Evolutionary conservation across 2,888 invertebrate species (phyloP), one percentile per base, ranked within the genome.

Genomic region (Nesidiocoris tenuis): DNA sequence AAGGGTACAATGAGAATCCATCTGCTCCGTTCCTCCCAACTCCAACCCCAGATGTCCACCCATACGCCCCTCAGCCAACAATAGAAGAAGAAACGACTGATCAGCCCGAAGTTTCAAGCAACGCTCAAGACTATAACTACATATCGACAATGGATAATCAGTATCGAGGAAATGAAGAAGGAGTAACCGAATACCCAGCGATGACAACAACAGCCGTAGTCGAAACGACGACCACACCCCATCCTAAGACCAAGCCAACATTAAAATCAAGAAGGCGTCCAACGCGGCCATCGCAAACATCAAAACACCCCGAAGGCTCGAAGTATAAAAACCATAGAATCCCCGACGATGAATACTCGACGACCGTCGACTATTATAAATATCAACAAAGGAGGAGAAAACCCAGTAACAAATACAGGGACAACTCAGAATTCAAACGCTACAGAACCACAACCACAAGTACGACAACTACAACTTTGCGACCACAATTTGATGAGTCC

Each of bases 1-100:
- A 77, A n/a, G 71, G 75, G 7, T 74, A 68, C 24, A 74, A 75
- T 23, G 77, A 78, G 17, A 72, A 76, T 7, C 61, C 66, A 17
- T 57, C 77, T 2, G 12, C 39, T 39, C 67, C 77, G 17, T 80
- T 80, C 55, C 57, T 79, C 54, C 80, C 80, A 54, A 80, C 79
- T 16, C 80, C 80, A 18, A 75, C 79, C 0, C 76, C 79, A 9
- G 77, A 79, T 70, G 56, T 75, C 16, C 77, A 76, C 24, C 74
- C 78, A 3, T 77, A 61, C 39, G 70, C 72, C 2, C 77, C 68
- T 1, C 76, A 77, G 74, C 78, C 77, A 7, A 75, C 67, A 17
- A 21, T 57, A 17, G 77, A 77, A 39, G 74, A 64, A 23, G 21
- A 66, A 22, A 70, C 75, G 21, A 77, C 77, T 17, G 57, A 64